phyloP scores from a whole-genome alignment of 2,888 invertebrate species.

The Trachelus troglodyta region DNA sequence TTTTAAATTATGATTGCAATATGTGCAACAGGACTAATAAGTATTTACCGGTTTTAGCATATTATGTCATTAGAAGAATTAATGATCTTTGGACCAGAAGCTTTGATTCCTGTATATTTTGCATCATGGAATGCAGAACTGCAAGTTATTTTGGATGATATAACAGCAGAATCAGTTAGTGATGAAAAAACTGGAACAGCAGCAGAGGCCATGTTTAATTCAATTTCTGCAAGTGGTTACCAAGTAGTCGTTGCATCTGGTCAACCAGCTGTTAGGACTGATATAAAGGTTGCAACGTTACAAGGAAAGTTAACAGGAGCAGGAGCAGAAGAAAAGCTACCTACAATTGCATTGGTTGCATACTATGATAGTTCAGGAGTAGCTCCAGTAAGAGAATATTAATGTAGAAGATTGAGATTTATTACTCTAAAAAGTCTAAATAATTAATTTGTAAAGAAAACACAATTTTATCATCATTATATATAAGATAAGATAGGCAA shows the following conservation, averaged over 20 bases:
- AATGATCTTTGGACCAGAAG: slow-evolving; percentile 81
- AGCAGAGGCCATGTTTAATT: slow-evolving; percentile 83
- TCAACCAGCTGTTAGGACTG: slow-evolving; percentile 77
- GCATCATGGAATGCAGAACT: slow-evolving; percentile 80
- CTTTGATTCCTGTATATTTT: slow-evolving; percentile 89
- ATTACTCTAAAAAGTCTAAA: not conserved
- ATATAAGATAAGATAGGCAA: not conserved
- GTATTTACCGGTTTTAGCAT: slow-evolving; percentile 69
- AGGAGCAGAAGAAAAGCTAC: slow-evolving; percentile 77
- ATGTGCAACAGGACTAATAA: slow-evolving; percentile 1
- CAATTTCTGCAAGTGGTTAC: slow-evolving; percentile 94
- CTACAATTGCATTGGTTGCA: slow-evolving; percentile 91
- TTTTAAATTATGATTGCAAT: not conserved
- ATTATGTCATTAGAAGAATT: slow-evolving; percentile 83
- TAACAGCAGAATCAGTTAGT: slow-evolving; percentile 76
- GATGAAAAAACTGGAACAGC: slow-evolving; percentile 83
- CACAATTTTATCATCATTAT: not conserved
- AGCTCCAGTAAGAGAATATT: slow-evolving; percentile 80
- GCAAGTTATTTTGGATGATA: slow-evolving; percentile 79
- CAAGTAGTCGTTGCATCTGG: slow-evolving; percentile 88
- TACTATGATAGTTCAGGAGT: slow-evolving; percentile 93
- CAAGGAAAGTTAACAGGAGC: slow-evolving; percentile 86
- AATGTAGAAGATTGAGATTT: not conserved
- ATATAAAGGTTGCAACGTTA: slow-evolving; percentile 87
- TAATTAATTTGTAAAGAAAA: not conserved